Base-by-base conservation (phyloP, 1,140 invertebrate genomes). In the Drosophila sulfurigaster region DNA sequence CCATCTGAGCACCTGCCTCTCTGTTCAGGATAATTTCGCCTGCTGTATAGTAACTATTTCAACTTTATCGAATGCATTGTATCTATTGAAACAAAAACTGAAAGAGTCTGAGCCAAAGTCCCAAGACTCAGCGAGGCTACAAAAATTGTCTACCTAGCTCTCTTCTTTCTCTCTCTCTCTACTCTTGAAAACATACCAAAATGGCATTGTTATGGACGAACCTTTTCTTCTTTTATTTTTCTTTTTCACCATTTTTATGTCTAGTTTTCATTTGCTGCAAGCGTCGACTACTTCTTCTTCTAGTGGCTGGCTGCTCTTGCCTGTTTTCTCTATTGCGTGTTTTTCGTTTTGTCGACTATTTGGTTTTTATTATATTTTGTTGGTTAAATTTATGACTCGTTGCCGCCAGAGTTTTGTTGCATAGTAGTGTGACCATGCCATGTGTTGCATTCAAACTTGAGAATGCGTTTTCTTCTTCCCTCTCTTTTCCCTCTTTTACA, bases 351-450 rank as follows among this genome's bases (percentile, higher is more conserved):
- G 20, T 57, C 76, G 76, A 87, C 82, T 87, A 88, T 88, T 88
- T 88, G 85, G 85, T 80, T 89, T 89, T 89, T 79, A 69, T 70
- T 68, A 58, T 25, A 25, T 25, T 25, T 78, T 83, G 75, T 80
- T 81, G 67, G 74, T 82, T 46, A 89, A 88, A 88, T 88, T 88
- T 88, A 88, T 88, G 83, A 88, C 83, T 83, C 68, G 81, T 75
- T 80, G 64, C 79, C 75, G 63, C 46, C 52, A 58, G 20, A 25
- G 20, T 25, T 25, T 25, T 25, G 66, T 70, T 70, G 56, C 8
- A 25, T 52, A 69, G 65, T 52, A 69, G 65, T 75, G 73, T 75
- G 66, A 64, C 73, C 58, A 52, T 58, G 67, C 68, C 73, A 75
- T 75, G 60, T 81, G 78, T 67, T 70, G 75, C 77, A 82, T 77